These are phyloP conservation scores for Semaprochilodus insignis DNA, from an alignment of 2,797 vertebrate species.

Conservation along the genomic window DNA sequence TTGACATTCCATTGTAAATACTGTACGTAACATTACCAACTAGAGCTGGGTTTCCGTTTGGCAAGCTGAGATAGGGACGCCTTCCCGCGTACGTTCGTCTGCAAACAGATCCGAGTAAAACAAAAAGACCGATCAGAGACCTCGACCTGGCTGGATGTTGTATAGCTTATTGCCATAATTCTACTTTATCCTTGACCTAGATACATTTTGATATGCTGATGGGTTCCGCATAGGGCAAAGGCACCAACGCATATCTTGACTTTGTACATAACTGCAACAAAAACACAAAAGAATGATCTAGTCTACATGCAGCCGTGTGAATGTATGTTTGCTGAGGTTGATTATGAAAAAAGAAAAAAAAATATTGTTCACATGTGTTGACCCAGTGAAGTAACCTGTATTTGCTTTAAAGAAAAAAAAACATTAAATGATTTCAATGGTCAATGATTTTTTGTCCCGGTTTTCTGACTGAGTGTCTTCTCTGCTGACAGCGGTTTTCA, in stretches of 20 bases:
- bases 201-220: slow-evolving; percentile 69
- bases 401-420: slow-evolving; percentile 76
- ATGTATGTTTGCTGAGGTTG: slow-evolving; percentile 83
- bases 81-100: slow-evolving; percentile 47
- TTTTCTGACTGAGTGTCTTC: slow-evolving; percentile 64
- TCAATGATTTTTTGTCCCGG: slow-evolving; percentile 71
- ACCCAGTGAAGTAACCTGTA: slow-evolving; percentile 85
- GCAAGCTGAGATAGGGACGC: slow-evolving; percentile 15
- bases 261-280: slow-evolving; percentile 71
- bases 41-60: slow-evolving; percentile 69
- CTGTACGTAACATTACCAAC: slow-evolving; percentile 77
- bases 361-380: slow-evolving; percentile 82
- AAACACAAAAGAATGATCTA: slow-evolving; percentile 69
- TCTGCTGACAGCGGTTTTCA: not conserved
- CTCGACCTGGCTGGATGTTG: slow-evolving; percentile 55
- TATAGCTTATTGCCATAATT: slow-evolving; percentile 74
- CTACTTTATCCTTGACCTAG: slow-evolving; percentile 63
- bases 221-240: slow-evolving; percentile 67
- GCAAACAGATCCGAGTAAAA: slow-evolving; percentile 64
- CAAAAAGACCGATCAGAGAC: slow-evolving; percentile 54
- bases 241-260: slow-evolving; percentile 66
- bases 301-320: slow-evolving; percentile 78
- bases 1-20: slow-evolving; percentile 84
- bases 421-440: slow-evolving; percentile 85
- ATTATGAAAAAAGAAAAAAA: slow-evolving; percentile 72